phyloP scores from a whole-genome alignment of 1,140 invertebrate genomes.

The Colletes gigas region DNA sequence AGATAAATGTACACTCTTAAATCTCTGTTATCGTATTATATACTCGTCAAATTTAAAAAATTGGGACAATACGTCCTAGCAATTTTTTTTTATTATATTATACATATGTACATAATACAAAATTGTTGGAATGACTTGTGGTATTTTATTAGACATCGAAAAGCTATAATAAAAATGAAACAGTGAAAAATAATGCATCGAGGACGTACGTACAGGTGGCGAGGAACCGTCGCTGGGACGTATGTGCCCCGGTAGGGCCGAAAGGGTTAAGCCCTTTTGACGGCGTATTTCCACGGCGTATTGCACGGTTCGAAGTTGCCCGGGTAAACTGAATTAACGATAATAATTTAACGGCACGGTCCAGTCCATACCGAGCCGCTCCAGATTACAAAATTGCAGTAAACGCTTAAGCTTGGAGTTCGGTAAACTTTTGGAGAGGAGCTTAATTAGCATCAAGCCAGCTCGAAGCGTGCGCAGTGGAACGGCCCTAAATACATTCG shows the following conservation, averaged over 20 bases:
- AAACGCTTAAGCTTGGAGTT: slow-evolving; percentile 41
- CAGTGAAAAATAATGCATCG: too few species aligned
- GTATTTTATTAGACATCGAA: too few species aligned
- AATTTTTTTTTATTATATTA: too few species aligned
- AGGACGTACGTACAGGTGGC: too few species aligned
- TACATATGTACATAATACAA: too few species aligned
- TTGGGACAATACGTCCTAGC: too few species aligned
- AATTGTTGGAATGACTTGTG: too few species aligned
- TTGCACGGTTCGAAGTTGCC: slow-evolving; percentile 18
- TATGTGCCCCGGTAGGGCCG: neutral
- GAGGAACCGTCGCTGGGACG: too few species aligned
- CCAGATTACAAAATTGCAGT: slow-evolving; percentile 45
- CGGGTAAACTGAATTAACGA: slow-evolving; percentile 39
- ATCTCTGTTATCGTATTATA: too few species aligned
- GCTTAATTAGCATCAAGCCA: slow-evolving; percentile 45
- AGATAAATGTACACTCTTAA: too few species aligned
- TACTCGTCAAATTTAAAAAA: too few species aligned
- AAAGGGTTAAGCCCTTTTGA: neutral
- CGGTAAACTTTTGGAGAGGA: slow-evolving; percentile 32
- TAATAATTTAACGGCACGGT: slow-evolving; percentile 43
- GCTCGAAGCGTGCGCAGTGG: slow-evolving; percentile 4
- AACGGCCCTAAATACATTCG: slow-evolving; percentile 52
- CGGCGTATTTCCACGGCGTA: slow-evolving; percentile 5
- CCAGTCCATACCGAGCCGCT: neutral
- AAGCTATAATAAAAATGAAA: too few species aligned